Evolutionary conservation across 2,113 vertebrate genomes (phyloP).

Genomic region (Erpornis zantholeuca): DNA sequence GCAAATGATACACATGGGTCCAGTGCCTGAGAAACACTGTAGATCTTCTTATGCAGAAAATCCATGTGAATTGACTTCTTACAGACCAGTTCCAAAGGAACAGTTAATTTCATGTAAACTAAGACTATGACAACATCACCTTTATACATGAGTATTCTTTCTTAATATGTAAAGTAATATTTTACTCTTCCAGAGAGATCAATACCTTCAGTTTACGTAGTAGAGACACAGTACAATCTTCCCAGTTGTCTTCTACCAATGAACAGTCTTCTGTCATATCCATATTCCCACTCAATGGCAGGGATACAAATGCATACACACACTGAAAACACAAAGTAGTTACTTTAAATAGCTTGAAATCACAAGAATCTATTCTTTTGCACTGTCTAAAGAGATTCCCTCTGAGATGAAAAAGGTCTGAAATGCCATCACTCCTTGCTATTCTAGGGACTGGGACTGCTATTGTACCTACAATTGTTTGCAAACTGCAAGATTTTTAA

Average conservation of each 20-base stretch:
- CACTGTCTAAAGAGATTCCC: background rate
- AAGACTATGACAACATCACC: background rate
- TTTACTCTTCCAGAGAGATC: background rate
- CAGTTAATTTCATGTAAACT: background rate
- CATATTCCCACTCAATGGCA: background rate
- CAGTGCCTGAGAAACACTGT: background rate
- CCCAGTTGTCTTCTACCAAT: background rate
- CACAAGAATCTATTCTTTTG: background rate
- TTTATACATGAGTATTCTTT: background rate
- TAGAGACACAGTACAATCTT: background rate
- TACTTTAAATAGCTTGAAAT: background rate
- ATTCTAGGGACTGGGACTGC: background rate
- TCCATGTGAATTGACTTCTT: background rate
- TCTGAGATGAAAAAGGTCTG: background rate
- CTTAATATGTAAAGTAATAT: background rate
- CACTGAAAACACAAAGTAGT: background rate
- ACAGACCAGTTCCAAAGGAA: background rate
- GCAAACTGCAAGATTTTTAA: background rate
- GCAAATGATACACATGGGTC: background rate
- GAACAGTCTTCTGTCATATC: background rate
- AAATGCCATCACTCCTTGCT: background rate
- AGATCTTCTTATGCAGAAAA: background rate
- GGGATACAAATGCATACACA: background rate
- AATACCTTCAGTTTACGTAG: background rate
- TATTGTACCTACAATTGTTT: background rate